Conservation (phyloP, 2,888 invertebrate genomes). For the Aromia moschata region DNA sequence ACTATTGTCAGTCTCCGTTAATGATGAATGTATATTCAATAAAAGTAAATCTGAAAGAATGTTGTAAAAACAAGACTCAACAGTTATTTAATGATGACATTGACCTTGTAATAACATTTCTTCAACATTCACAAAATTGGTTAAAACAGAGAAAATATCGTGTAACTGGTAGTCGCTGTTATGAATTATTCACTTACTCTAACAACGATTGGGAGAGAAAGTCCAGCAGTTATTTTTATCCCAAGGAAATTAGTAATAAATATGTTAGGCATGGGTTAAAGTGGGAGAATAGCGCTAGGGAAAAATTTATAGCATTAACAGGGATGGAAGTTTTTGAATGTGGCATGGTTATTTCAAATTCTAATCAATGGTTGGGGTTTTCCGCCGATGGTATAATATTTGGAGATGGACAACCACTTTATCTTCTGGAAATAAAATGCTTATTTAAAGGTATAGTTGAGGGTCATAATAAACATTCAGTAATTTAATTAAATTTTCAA, state of each 20-base stretch:
- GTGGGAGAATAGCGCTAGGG: constrained; percentile 20
- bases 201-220: constrained; percentile 30
- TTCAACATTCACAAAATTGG: constrained; percentile 22
- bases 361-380: constrained; percentile 30
- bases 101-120: constrained; percentile 2
- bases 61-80: neutral
- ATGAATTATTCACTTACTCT: constrained; percentile 27
- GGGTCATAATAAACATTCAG: too few relatives aligned
- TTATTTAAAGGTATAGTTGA: too few relatives aligned
- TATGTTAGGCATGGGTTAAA: constrained; percentile 28
- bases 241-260: constrained; percentile 27
- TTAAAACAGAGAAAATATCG: constrained; percentile 27
- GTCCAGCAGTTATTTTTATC: constrained; percentile 31
- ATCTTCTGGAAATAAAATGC: too few relatives aligned
- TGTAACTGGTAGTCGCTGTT: constrained; percentile 31
- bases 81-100: constrained; percentile 8
- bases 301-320: constrained; percentile 19
- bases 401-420: too few relatives aligned
- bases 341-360: constrained; percentile 27
- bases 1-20: constrained; percentile 4
- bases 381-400: constrained; percentile 31
- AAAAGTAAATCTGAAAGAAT: neutral
- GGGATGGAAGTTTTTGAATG: constrained; percentile 19
- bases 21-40: constrained; percentile 13
- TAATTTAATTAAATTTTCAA: too few relatives aligned